Conservation (phyloP, 2,797 vertebrate genomes). For the Tenualosa thibaudeaui region DNA sequence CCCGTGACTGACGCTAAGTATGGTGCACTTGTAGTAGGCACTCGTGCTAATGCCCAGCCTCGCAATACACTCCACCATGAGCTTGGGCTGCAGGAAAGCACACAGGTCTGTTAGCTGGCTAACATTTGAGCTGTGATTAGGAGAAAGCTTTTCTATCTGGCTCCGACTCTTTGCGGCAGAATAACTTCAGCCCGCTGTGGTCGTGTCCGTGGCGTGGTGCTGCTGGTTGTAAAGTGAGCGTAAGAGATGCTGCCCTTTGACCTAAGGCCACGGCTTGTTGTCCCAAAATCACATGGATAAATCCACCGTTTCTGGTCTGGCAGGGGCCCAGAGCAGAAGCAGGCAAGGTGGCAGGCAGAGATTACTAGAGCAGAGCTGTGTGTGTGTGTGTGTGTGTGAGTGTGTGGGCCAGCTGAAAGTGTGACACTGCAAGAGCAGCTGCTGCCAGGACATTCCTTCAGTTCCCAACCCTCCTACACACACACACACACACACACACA, state of each 20-base stretch:
- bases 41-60: background rate
- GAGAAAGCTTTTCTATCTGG: background rate
- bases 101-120: background rate
- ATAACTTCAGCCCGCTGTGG: background rate
- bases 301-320: background rate
- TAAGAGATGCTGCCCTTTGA: background rate
- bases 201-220: background rate
- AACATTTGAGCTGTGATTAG: background rate
- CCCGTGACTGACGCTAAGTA: background rate
- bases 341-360: background rate
- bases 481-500: conserved; percentile 13
- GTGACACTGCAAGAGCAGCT: conserved; percentile 49
- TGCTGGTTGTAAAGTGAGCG: background rate
- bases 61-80: background rate
- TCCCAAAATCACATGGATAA: background rate
- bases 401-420: conserved; percentile 33
- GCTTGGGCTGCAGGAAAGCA: background rate
- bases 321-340: background rate
- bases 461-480: background rate
- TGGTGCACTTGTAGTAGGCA: background rate
- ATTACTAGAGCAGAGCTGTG: background rate
- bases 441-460: conserved; percentile 39
- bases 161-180: background rate
- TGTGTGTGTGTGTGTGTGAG: background rate
- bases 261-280: background rate